Evolutionary conservation across 2,797 vertebrate genomes (phyloP).

Genomic region (Limosa lapponica): DNA sequence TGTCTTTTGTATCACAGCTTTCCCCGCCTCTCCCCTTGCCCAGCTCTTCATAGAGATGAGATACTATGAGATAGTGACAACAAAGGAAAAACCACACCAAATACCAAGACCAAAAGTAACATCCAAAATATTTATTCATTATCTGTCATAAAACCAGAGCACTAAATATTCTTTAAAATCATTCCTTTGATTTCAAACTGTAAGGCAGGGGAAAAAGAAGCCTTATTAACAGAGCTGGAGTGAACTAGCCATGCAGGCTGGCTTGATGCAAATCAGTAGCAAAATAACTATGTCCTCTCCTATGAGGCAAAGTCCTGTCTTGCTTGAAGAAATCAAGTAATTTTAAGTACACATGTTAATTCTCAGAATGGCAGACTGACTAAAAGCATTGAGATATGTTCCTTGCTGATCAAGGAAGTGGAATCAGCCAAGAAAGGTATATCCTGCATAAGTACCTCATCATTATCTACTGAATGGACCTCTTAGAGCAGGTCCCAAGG

Average conservation of each 20-base stretch:
- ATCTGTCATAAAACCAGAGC: not conserved
- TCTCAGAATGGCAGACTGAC: not conserved
- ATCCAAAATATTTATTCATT: not conserved
- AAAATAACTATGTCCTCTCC: not conserved
- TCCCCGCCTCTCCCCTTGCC: fast-evolving
- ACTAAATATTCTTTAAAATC: not conserved
- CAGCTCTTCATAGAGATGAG: not conserved
- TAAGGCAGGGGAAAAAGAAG: not conserved
- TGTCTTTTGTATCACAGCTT: not conserved
- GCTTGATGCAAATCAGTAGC: not conserved
- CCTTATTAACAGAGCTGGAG: not conserved
- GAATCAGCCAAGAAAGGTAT: not conserved
- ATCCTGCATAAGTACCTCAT: not conserved
- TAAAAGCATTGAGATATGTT: not conserved
- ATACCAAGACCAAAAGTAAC: not conserved
- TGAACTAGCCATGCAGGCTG: not conserved
- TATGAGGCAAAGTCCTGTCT: not conserved
- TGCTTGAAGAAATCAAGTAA: not conserved
- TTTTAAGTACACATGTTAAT: fast-evolving
- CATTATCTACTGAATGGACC: not conserved
- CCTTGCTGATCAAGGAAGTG: not conserved
- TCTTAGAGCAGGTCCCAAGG: not conserved
- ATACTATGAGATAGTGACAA: not conserved
- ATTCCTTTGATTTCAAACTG: not conserved
- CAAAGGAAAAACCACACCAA: not conserved